phyloP scores from a whole-genome alignment of 2,113 vertebrate species.

The Brachypodius melanocephalos region DNA sequence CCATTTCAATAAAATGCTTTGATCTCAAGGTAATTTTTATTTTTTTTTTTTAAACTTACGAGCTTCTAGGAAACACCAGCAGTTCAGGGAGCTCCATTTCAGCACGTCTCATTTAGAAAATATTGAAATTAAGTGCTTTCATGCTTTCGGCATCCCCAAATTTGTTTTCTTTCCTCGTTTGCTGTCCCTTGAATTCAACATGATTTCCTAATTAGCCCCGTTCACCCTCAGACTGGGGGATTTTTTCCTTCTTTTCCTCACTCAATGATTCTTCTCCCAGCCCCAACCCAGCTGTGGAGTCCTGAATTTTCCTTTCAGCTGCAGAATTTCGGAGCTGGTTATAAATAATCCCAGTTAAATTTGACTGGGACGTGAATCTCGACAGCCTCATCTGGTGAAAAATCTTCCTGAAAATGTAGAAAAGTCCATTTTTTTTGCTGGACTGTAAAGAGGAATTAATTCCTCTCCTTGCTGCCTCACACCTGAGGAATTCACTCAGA shows the following conservation, averaged over 20 bases:
- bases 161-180: not conserved
- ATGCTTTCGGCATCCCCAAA: not conserved
- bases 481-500: slow-evolving; percentile 60
- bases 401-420: not conserved
- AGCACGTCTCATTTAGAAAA: not conserved
- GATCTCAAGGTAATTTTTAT: not conserved
- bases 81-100: not conserved
- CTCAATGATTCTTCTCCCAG: not conserved
- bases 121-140: not conserved
- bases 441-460: not conserved
- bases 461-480: slow-evolving; percentile 19
- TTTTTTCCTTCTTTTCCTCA: not conserved
- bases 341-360: not conserved
- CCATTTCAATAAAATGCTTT: not conserved
- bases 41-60: not conserved
- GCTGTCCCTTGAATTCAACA: not conserved
- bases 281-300: not conserved
- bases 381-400: not conserved
- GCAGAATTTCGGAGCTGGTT: not conserved
- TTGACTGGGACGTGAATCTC: not conserved
- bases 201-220: slow-evolving; percentile 14
- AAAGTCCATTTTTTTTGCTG: not conserved
- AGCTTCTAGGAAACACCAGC: not conserved
- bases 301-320: not conserved
- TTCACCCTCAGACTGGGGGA: not conserved